phyloP scores from a whole-genome alignment of 2,113 vertebrate genomes.

The Aegotheles bennettii region DNA sequence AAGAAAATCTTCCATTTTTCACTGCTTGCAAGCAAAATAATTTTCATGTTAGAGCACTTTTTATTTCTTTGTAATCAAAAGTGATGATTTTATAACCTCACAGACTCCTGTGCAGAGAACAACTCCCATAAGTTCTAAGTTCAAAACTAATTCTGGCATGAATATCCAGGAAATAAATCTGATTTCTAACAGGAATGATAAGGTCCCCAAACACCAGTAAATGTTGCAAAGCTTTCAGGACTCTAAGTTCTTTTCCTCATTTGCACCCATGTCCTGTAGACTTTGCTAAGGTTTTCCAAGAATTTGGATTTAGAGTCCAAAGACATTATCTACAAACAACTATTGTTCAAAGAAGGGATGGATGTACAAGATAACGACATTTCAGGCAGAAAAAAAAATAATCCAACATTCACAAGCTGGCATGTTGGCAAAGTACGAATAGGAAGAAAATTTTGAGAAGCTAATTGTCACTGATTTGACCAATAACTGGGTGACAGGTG shows the following conservation, averaged over 20 bases:
- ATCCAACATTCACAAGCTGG: not conserved
- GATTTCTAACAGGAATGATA: not conserved
- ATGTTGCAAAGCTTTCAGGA: not conserved
- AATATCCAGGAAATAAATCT: not conserved
- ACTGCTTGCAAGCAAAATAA: not conserved
- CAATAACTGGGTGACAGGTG: too few species aligned
- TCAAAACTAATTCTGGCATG: not conserved
- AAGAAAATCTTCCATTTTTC: not conserved
- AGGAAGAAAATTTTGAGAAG: not conserved
- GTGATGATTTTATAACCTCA: not conserved
- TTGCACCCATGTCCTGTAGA: not conserved
- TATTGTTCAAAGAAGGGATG: not conserved
- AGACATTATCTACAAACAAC: not conserved
- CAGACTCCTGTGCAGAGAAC: not conserved
- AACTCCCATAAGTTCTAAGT: not conserved
- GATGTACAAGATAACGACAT: not conserved
- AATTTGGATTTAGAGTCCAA: not conserved
- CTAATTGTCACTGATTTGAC: too few species aligned
- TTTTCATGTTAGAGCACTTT: not conserved
- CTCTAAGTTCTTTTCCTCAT: not conserved
- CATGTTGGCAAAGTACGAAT: not conserved
- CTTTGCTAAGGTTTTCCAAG: not conserved
- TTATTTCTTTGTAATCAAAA: not conserved
- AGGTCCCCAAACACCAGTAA: not conserved
- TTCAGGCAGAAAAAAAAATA: not conserved